These are phyloP conservation scores for Conger conger DNA, from an alignment of 2,113 vertebrate genomes.

Conservation along the genomic window DNA sequence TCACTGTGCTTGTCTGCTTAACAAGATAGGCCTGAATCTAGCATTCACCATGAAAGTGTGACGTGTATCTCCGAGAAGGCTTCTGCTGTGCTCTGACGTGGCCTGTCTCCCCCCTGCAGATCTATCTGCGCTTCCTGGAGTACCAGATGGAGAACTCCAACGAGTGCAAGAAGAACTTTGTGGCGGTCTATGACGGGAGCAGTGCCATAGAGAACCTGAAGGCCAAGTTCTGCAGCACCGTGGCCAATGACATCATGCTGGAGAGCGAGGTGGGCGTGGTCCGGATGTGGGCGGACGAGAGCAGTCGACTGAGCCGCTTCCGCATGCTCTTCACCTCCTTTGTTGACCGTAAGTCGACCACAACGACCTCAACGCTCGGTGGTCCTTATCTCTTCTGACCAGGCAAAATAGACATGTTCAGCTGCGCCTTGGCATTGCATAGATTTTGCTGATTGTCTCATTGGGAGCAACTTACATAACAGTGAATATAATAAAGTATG, in stretches of 20 bases:
- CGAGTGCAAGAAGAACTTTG: conserved; percentile 98
- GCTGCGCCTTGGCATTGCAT: background rate
- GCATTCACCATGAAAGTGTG: background rate
- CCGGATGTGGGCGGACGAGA: conserved; percentile 96
- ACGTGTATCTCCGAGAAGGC: background rate
- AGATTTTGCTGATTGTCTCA: background rate
- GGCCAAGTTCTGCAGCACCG: conserved; percentile 97
- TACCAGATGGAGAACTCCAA: conserved; percentile 99
- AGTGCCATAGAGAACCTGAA: conserved; percentile 97
- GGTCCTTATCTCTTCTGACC: background rate
- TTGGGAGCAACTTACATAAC: background rate
- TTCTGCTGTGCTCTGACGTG: background rate
- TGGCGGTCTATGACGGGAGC: conserved; percentile 95
- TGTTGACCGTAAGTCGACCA: conserved; percentile 97
- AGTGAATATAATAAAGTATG: background rate
- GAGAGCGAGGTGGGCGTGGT: conserved; percentile 88
- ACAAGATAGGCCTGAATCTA: background rate
- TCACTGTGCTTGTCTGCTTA: too few species aligned
- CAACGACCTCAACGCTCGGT: background rate
- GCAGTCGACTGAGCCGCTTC: conserved; percentile 89
- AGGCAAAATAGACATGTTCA: background rate
- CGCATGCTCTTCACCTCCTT: conserved; percentile 97
- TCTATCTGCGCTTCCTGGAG: conserved; percentile 93
- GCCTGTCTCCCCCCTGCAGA: conserved; percentile 63
- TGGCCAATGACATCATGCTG: conserved; percentile 91